phyloP scores from a whole-genome alignment of 2,113 vertebrate genomes.

The Isichthys henryi region DNA sequence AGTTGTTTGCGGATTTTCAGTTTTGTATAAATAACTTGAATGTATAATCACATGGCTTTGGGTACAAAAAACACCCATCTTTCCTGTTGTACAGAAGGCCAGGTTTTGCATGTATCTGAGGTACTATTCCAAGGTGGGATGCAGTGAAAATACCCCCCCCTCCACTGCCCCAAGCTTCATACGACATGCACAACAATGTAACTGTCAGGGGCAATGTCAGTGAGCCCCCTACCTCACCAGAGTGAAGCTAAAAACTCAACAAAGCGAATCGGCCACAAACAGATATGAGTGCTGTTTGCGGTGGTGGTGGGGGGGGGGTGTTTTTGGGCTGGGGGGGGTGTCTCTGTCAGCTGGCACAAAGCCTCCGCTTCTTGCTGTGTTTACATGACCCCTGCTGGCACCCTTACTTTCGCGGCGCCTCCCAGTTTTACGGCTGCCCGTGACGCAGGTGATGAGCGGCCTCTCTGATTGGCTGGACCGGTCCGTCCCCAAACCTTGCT shows the following conservation, averaged over 20 bases:
- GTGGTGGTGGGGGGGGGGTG: neutral
- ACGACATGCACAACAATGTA: neutral
- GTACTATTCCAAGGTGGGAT: neutral
- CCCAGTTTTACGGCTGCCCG: too few relatives aligned
- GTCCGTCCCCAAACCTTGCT: neutral
- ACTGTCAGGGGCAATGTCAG: neutral
- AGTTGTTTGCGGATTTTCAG: neutral
- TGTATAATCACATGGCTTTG: neutral
- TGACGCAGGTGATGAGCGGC: neutral
- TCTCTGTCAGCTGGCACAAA: neutral
- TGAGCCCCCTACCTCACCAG: neutral
- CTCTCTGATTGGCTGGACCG: neutral
- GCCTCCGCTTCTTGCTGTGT: neutral
- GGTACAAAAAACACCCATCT: neutral
- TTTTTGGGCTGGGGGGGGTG: neutral
- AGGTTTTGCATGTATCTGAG: neutral
- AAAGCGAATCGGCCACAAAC: neutral
- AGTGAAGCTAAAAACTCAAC: neutral
- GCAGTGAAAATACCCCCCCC: neutral
- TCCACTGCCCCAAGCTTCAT: neutral
- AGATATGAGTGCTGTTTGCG: neutral
- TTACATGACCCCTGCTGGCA: slow-evolving; percentile 18
- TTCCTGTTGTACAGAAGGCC: neutral
- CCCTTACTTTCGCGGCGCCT: too few relatives aligned
- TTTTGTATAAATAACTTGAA: neutral